Percentiles rank a stretch among this genome's conserved stretches.
Conservation (phyloP, 2,888 invertebrate genomes). For the Heliconius sara region DNA sequence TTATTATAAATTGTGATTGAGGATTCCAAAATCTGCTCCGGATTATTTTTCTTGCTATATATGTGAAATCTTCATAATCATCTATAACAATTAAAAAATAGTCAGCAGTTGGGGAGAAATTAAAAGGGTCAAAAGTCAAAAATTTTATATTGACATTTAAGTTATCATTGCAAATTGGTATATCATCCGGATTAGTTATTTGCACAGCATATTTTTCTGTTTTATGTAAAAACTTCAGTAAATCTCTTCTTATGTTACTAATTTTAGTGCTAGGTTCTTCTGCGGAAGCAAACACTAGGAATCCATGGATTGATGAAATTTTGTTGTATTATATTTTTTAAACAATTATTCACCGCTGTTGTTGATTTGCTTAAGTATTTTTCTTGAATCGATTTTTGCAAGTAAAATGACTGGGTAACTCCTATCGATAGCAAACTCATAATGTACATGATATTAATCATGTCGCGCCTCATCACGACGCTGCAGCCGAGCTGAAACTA, state of each 20-base stretch:
- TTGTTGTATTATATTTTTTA: slow-evolving; percentile 58
- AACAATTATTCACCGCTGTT: slow-evolving; percentile 62
- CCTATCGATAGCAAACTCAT: slow-evolving; percentile 23
- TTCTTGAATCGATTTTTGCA: slow-evolving; percentile 26
- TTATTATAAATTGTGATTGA: slow-evolving; percentile 65
- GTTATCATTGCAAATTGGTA: slow-evolving; percentile 54
- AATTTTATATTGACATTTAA: slow-evolving; percentile 30
- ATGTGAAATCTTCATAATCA: slow-evolving; percentile 60
- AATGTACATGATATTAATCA: not conserved
- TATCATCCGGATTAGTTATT: slow-evolving; percentile 58
- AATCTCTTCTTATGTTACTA: slow-evolving; percentile 55
- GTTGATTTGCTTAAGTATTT: slow-evolving; percentile 65
- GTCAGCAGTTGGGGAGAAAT: slow-evolving; percentile 58
- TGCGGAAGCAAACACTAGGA: slow-evolving; percentile 62
- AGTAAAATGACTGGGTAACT: not conserved
- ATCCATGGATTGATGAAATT: slow-evolving; percentile 63
- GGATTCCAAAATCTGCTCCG: slow-evolving; percentile 73
- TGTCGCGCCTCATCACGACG: slow-evolving; percentile 6
- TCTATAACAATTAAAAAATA: slow-evolving; percentile 69
- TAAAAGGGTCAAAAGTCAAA: slow-evolving; percentile 53
- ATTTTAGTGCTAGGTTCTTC: slow-evolving; percentile 59
- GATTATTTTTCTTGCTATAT: slow-evolving; percentile 59
- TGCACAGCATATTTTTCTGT: slow-evolving; percentile 57
- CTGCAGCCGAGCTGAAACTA: slow-evolving; percentile 19
- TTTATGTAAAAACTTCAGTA: slow-evolving; percentile 59